Evolutionary conservation across 2,113 vertebrate species (phyloP).

Genomic region (Tylochromis polylepis): DNA sequence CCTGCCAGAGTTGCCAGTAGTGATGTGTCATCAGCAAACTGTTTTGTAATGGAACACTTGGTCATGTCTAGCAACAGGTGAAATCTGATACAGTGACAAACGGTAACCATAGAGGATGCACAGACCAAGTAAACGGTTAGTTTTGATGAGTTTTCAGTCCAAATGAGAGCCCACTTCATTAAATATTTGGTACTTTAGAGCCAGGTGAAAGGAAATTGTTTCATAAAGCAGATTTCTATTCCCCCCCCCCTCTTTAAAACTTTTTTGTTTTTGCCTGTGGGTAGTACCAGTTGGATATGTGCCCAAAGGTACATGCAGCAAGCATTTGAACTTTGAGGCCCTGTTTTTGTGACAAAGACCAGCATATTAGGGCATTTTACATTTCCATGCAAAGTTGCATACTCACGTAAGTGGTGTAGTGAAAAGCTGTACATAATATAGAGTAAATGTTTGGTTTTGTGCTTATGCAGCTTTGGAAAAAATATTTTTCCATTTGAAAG

Average conservation of each 20-base stretch:
- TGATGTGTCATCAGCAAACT: slow-evolving; percentile 21
- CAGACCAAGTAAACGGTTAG: background rate
- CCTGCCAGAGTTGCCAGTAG: background rate
- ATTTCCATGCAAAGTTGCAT: background rate
- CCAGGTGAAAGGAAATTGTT: background rate
- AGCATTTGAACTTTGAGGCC: background rate
- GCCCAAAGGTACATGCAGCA: background rate
- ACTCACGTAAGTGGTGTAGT: background rate
- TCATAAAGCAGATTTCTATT: background rate
- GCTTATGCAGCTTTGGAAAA: background rate
- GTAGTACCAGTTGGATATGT: accelerated
- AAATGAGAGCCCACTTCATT: background rate
- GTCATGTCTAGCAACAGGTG: slow-evolving; percentile 49
- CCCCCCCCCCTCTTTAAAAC: too few relatives aligned
- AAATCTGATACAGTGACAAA: slow-evolving; percentile 58
- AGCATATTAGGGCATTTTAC: background rate
- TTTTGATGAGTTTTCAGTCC: background rate
- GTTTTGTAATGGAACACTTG: slow-evolving; percentile 51
- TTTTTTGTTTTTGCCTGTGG: background rate
- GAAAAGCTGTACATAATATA: background rate
- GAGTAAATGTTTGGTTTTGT: background rate
- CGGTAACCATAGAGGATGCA: slow-evolving; percentile 57
- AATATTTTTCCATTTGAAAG: background rate
- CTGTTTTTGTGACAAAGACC: background rate
- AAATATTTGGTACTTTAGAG: background rate